Base-by-base conservation (phyloP, 2,888 invertebrate species). In the Drosophila siamana region DNA sequence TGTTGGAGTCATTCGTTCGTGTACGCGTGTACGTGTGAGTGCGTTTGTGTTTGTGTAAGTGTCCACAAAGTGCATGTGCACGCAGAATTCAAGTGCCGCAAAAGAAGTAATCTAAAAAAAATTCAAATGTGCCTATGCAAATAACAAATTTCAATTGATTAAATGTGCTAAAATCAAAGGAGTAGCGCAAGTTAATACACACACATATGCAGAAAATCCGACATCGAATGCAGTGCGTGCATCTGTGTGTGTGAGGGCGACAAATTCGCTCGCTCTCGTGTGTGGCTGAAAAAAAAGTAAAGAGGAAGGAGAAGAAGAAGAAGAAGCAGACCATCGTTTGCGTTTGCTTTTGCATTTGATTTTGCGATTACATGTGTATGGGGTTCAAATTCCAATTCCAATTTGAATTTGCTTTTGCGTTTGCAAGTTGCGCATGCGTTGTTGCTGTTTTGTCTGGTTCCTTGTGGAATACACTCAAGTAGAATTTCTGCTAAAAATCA, bases 351-450 rank as follows among this genome's bases (percentile, higher is more conserved):
- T 71, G 68, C 63, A 78, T 78, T 81, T 81, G 74, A 78, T 74
- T 75, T 75, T 75, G 75, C 75, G 48, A 54, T 41, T 54, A 43
- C 43, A 43, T 43, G 22, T 43, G 43, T 54, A 43, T 41, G 83
- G 74, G 78, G 86, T 88, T 70, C 89, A 88, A 84, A 88, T 84
- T 84, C 84, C 89, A 84, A 88, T 84, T 84, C 84, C 89, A 84
- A 84, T 81, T 88, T 50, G 66, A 80, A 69, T 66, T 88, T 51
- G 66, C 72, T 66, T 69, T 72, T 52, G 62, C 28, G 56, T 68
- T 69, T 59, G 51, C 36, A 46, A 54, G 63, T 67, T 87, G 86
- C 87, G 82, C 83, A 80, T 86, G 84, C 84, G 83, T 84, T 50
- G 66, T 69, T 41, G 62, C 65, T 5, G 30, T n/a, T 33, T 33